Base-by-base conservation (phyloP, 1,140 invertebrate species). In the Notospermus geniculatus region DNA sequence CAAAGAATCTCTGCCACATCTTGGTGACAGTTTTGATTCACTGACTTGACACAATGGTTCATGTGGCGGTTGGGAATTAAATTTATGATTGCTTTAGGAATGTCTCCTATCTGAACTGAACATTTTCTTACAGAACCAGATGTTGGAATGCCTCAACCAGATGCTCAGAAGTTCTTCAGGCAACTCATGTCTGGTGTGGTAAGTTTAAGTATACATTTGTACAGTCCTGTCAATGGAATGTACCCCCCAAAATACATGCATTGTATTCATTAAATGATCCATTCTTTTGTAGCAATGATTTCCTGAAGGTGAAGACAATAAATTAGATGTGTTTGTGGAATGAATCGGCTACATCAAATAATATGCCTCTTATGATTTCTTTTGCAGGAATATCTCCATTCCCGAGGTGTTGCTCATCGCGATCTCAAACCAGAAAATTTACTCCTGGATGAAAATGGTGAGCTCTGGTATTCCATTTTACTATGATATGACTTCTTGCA, bases 401-500 rank as follows among this genome's bases (percentile, higher is more conserved):
- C 65, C 4, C 66, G 64, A 23, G 82, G 82, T 15, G 71, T 82
- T 22, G 74, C 75, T 17, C 80, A 83, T 62, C 63, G 79, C 64
- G 95, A 98, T 83, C 81, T 98, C 36, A 98, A 98, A 81, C 95
- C 95, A 2, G 95, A 98, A 83, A 98, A 98, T 84, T 83, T 98
- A 54, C 84, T 98, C 30, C 83, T 98, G 11, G 93, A 96, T 83
- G 85, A 87, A 60, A 83, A 89, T 76, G 79, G 81, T 83, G 71
- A 62, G 64, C 76, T 36, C 41, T n/a, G n/a, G n/a, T n/a, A n/a
- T n/a, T n/a, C n/a, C n/a, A n/a, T n/a, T n/a, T n/a, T n/a, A n/a
- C n/a, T n/a, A n/a, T n/a, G n/a, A n/a, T n/a, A n/a, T n/a, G n/a
- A n/a, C n/a, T n/a, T n/a, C n/a, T n/a, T n/a, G n/a, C n/a, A n/a